Conservation (phyloP, 2,888 invertebrate species). For the Brachyptera risi region DNA sequence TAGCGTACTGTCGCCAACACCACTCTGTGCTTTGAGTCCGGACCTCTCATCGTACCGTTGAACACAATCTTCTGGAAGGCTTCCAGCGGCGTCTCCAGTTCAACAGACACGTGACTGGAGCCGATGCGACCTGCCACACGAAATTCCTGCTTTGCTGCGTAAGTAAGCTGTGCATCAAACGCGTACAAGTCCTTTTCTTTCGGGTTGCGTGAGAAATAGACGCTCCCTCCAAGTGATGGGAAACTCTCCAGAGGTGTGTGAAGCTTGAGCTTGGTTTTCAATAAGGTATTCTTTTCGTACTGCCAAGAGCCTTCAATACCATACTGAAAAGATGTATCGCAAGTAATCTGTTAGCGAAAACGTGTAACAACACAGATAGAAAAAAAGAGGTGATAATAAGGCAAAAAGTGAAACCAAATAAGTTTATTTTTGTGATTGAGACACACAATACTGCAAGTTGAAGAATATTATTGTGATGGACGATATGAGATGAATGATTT, state of each 20-base stretch:
- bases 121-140: background rate
- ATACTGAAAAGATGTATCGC: constrained; percentile 1
- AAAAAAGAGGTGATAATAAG: too few relatives aligned
- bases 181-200: background rate
- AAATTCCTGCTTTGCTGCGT: constrained; percentile 8
- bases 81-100: constrained; percentile 8
- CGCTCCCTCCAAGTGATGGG: constrained; percentile 46
- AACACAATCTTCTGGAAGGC: background rate
- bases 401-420: too few relatives aligned
- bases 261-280: constrained; percentile 37
- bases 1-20: background rate
- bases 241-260: constrained; percentile 54
- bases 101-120: background rate
- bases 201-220: background rate
- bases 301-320: constrained; percentile 13
- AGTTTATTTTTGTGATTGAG: too few relatives aligned
- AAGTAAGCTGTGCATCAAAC: constrained; percentile 2
- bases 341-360: too few relatives aligned
- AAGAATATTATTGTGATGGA: too few relatives aligned
- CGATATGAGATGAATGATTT: too few relatives aligned
- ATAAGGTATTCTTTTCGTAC: background rate
- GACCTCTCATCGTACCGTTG: constrained; percentile 6
- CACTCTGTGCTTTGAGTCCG: background rate
- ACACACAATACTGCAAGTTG: too few relatives aligned
- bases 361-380: background rate